Conservation (phyloP, 2,113 vertebrate genomes). For the Hemiscyllium ocellatum region DNA sequence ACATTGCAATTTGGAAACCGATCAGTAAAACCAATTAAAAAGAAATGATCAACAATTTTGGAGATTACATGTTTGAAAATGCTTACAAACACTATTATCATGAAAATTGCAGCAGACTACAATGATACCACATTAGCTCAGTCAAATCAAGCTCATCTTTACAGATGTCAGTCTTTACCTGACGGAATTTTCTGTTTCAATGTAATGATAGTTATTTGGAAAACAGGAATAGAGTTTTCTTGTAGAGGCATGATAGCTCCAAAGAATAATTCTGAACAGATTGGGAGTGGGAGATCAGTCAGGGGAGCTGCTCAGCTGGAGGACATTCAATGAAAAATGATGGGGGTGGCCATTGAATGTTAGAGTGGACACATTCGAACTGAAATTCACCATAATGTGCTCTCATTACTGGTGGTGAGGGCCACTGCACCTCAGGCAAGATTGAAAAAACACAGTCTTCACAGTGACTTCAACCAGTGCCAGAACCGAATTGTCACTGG, state of each 20-base stretch:
- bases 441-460: no score
- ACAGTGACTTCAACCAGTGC: no score
- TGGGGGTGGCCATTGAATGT: not conserved
- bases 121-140: not conserved
- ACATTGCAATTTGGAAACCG: not conserved
- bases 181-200: not conserved
- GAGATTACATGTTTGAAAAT: not conserved
- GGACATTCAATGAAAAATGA: not conserved
- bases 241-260: not conserved
- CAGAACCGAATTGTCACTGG: no score
- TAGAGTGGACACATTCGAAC: no score
- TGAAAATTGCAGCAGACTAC: slow-evolving; percentile 19
- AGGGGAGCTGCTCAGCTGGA: not conserved
- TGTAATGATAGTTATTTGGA: not conserved
- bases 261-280: not conserved
- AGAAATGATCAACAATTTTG: slow-evolving; percentile 17
- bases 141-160: not conserved
- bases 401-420: no score
- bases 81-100: not conserved
- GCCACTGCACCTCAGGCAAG: no score
- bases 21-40: not conserved
- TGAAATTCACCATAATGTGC: no score
- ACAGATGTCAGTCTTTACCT: not conserved
- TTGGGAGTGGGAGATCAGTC: not conserved
- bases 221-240: not conserved